Percentiles rank a stretch among this genome's conserved stretches.
These are phyloP conservation scores for Macroglossus sobrinus DNA, from an alignment of 2,113 vertebrate genomes.

Conservation along the genomic window DNA sequence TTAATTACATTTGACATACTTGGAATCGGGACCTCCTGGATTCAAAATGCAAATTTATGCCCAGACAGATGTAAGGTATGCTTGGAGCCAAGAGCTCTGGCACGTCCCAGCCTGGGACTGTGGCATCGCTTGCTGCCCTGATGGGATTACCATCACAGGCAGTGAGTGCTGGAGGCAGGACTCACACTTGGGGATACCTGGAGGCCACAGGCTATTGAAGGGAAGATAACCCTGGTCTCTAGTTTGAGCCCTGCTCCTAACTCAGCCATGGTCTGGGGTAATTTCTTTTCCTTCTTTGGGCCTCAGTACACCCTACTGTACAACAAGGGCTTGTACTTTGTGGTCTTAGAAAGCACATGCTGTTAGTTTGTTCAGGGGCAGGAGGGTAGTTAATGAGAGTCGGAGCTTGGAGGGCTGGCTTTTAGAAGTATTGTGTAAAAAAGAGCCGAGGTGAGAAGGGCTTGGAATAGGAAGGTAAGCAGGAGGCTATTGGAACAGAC, in stretches of 20 bases:
- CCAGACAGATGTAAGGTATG: conserved; percentile 73
- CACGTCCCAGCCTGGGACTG: conserved; percentile 21
- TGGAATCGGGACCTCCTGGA: conserved; percentile 66
- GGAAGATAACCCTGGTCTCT: neutral
- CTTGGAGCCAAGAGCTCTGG: conserved; percentile 68
- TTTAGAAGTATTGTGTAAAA: neutral
- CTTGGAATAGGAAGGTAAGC: neutral
- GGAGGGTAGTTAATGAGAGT: neutral
- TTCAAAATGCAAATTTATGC: conserved; percentile 78
- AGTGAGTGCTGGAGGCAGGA: neutral
- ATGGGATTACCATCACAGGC: neutral
- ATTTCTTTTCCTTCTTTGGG: neutral
- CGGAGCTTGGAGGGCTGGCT: neutral
- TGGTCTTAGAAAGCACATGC: neutral
- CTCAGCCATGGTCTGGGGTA: neutral
- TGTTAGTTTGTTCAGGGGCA: neutral
- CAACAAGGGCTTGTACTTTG: neutral
- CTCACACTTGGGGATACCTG: neutral
- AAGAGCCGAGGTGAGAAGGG: neutral
- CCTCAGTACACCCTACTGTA: neutral
- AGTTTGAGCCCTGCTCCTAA: neutral
- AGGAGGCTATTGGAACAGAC: neutral
- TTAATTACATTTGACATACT: conserved; percentile 80
- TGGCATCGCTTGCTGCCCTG: neutral
- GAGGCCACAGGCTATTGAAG: neutral